Evolutionary conservation across 2,888 invertebrate genomes (phyloP).

Genomic region (Plutella xylostella): DNA sequence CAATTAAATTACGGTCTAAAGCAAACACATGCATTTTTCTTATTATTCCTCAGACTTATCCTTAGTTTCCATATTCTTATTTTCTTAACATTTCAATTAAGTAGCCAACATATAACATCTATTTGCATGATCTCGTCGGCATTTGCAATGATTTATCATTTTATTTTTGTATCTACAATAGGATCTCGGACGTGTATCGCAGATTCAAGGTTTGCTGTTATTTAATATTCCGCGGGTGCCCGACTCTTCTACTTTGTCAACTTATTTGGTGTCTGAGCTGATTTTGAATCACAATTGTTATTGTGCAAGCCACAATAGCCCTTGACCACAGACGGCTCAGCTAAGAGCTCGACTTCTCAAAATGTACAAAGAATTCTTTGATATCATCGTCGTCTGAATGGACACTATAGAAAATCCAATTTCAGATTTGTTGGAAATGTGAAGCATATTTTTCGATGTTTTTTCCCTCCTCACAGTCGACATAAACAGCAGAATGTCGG

Average conservation of each 20-base stretch:
- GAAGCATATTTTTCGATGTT: constrained; percentile 1
- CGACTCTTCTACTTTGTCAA: constrained; percentile 33
- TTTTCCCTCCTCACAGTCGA: too few relatives aligned
- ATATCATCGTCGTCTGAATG: constrained; percentile 1
- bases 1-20: too few relatives aligned
- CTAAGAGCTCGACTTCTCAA: background rate
- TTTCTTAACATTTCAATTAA: too few relatives aligned
- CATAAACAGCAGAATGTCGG: too few relatives aligned
- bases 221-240: constrained; percentile 39
- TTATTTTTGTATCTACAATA: too few relatives aligned
- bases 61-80: too few relatives aligned
- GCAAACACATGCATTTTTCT: too few relatives aligned
- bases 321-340: constrained; percentile 12
- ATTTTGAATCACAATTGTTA: constrained; percentile 49
- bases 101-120: too few relatives aligned
- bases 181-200: background rate
- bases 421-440: background rate
- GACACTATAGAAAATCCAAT: constrained; percentile 2
- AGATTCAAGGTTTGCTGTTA: constrained; percentile 35
- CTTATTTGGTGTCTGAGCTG: constrained; percentile 47
- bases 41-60: too few relatives aligned
- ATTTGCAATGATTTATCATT: too few relatives aligned
- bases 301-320: constrained; percentile 41
- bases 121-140: too few relatives aligned
- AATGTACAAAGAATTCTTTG: constrained; percentile 1